Evolutionary conservation across 2,888 invertebrate species (phyloP).

Genomic region (Pseudococcus jackbeardsleyi): DNA sequence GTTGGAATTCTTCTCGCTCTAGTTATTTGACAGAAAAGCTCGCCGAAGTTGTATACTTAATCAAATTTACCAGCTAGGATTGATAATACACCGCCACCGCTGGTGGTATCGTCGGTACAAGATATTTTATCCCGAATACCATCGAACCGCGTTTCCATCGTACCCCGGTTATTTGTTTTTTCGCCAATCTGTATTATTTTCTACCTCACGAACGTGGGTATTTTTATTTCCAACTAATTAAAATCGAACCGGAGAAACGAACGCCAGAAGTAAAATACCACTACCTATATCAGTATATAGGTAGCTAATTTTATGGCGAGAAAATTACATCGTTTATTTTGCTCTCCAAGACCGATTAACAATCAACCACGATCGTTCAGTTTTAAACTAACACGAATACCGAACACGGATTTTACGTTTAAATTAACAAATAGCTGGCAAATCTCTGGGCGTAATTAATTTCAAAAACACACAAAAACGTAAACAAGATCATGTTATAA

Average conservation of each 20-base stretch:
- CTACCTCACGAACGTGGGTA: neutral
- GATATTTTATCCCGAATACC: neutral
- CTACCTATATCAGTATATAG: neutral
- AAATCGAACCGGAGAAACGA: neutral
- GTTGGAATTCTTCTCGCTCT: no score
- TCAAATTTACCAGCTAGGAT: no score
- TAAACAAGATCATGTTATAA: slow-evolving; percentile 43
- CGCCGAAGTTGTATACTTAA: no score
- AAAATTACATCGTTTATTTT: slow-evolving; percentile 43
- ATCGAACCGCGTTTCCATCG: neutral
- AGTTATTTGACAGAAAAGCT: no score
- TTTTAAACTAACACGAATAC: slow-evolving; percentile 28
- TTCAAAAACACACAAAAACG: slow-evolving; percentile 45
- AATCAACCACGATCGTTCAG: slow-evolving; percentile 38
- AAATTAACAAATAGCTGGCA: slow-evolving; percentile 33
- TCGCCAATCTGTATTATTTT: neutral
- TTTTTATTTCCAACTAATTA: slow-evolving; percentile 1
- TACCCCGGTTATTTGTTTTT: neutral
- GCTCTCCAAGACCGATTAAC: slow-evolving; percentile 30
- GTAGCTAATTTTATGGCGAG: slow-evolving; percentile 12
- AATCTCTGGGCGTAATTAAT: slow-evolving; percentile 42
- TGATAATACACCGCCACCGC: no score
- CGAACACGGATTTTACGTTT: slow-evolving; percentile 16
- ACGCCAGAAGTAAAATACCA: slow-evolving; percentile 23
- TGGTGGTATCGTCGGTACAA: no score